Evolutionary conservation across 2,888 invertebrate genomes (phyloP), one percentile per base, ranked within the genome.

Genomic region (Lamproptera curius): DNA sequence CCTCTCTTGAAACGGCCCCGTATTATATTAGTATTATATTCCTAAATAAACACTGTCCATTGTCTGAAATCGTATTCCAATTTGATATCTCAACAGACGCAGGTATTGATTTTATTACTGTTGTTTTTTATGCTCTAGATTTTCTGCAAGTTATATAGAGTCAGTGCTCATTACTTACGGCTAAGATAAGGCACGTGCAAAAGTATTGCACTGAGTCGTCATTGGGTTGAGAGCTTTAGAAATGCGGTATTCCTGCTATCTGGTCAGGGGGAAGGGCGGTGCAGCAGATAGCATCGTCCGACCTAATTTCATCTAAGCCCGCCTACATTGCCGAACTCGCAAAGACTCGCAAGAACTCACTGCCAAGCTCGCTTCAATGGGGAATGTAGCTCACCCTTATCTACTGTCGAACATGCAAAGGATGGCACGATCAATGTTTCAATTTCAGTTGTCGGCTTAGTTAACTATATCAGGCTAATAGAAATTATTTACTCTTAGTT

Each of bases 271-370:
- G 58, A 59, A 60, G 67, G 59, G 62, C 62, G 70, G 63, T 73
- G 73, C 74, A 71, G 63, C 60, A 70, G 81, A 84, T 83, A 76
- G 58, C 67, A 85, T 83, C 82, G 71, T 70, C 75, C 77, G 77
- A 76, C 81, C 78, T 83, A 79, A 84, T 82, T 82, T 77, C 76
- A 81, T 79, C 68, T 63, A 67, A 66, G 70, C 66, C 59, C 57
- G 56, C 57, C 54, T 46, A 41, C 46, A 44, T 40, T 34, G 58
- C 56, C 60, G 55, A 65, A 65, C 64, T 67, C 58, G 55, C 59
- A 55, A 57, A 57, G 53, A 56, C 61, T 58, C 58, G 58, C 60
- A 58, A 54, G 56, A 54, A 57, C 55, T n/a, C 57, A 57, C 66
- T 51, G 61, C 59, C 56, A 61, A 63, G 55, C 63, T 62, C 67